Conservation (phyloP, 2,888 invertebrate genomes). For the Lampropteryx suffumata region DNA sequence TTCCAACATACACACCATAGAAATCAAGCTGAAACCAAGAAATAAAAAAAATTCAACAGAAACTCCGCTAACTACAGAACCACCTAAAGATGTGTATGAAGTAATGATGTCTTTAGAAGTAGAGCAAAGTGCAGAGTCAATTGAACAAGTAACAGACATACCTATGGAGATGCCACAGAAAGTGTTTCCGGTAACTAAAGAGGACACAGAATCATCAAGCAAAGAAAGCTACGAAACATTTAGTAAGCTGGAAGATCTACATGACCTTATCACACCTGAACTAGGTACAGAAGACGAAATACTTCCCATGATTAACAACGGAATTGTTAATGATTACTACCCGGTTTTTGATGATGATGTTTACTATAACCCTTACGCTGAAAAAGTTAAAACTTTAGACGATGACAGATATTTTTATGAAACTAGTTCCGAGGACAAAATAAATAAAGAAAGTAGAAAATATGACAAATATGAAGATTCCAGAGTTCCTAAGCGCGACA, state of each 20-base stretch:
- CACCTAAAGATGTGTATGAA: constrained; percentile 30
- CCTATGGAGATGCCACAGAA: constrained; percentile 30
- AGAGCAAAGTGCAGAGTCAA: constrained; percentile 24
- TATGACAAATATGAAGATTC: constrained; percentile 21
- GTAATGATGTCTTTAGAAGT: constrained; percentile 27
- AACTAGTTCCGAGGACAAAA: constrained; percentile 39
- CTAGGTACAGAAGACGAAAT: constrained; percentile 42
- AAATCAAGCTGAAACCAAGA: constrained; percentile 27
- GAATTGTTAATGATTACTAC: constrained; percentile 61
- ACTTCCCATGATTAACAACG: constrained; percentile 41
- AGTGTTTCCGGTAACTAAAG: constrained; percentile 17
- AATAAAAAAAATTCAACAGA: constrained; percentile 27
- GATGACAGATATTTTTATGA: constrained; percentile 55
- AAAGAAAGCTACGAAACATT: constrained; percentile 21
- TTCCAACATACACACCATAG: constrained; percentile 12
- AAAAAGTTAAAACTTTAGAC: constrained; percentile 46
- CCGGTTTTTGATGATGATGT: constrained; percentile 61
- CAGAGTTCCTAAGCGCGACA: constrained; percentile 10
- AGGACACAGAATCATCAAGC: constrained; percentile 18
- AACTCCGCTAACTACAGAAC: constrained; percentile 12
- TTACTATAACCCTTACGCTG: constrained; percentile 42
- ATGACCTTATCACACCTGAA: constrained; percentile 31
- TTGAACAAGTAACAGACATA: constrained; percentile 23
- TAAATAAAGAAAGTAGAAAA: constrained; percentile 25
- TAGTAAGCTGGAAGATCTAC: constrained; percentile 27